Evolutionary conservation across 2,797 vertebrate species (phyloP), one percentile per base, ranked within the genome.

Genomic region (Sciurus carolinensis): DNA sequence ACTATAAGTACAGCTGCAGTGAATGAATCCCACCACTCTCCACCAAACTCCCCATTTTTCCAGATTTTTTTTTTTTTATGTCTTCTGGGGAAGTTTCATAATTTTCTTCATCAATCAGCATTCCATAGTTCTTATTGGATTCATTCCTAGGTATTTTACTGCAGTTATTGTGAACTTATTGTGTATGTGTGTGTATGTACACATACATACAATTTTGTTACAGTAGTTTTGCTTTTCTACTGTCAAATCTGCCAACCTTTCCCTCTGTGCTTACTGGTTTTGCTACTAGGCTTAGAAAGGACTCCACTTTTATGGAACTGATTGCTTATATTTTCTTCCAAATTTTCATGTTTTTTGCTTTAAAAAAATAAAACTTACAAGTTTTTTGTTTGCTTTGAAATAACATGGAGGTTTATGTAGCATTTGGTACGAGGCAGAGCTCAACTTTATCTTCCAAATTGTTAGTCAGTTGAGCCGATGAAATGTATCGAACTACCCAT

Each of bases 301-400:
- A 26, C 42, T 77, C 33, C 22, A 10, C 50, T 87, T 67, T 57
- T 42, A 44, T 71, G 36, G 33, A 85, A 87, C n/a, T 33, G 36
- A 76, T 81, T 54, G 47, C 15, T 85, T 81, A 72, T 22, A 30
- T 93, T 96, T 96, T 86, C 75, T 91, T 81, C 57, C 28, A 59
- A 95, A 69, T 13, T 20, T 82, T 75, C n/a, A 57, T 54, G 69
- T 28, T 94, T 39, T 93, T 80, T 87, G 69, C 69, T 90, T 87
- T 87, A 36, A 30, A 81, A 86, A 73, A 73, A 39, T 39, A 15
- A 79, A 64, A 79, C 69, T 30, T 22, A 44, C 57, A 88, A 69
- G 7, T 24, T 39, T 95, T 93, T 76, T 81, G 47, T 80, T 87
- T 93, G 80, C 50, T 57, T 95, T 92, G 62, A 85, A 62, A 33